A percentile compares a stretch with the other conserved stretches of the same genome.
Conservation (phyloP, 2,888 invertebrate genomes). For the Nephrotoma guestfalica region DNA sequence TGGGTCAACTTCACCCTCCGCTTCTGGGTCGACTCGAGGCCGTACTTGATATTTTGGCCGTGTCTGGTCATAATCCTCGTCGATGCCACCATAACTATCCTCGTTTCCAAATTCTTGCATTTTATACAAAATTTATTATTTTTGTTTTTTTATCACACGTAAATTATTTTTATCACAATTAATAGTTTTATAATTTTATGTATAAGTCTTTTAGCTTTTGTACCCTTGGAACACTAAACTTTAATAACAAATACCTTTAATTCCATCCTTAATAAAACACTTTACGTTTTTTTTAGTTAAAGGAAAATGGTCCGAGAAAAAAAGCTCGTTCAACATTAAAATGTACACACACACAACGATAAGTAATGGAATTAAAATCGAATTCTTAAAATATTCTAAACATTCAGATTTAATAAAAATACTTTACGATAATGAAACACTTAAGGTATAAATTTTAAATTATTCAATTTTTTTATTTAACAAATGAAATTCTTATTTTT, state of each 20-base stretch:
- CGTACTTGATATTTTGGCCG: constrained; percentile 31
- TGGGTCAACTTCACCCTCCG: constrained; percentile 75
- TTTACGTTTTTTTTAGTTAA: not conserved
- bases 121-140: not conserved
- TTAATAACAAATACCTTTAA: not conserved
- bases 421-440: not conserved
- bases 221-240: not conserved
- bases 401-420: not conserved
- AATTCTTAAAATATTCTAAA: not conserved
- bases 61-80: constrained; percentile 7
- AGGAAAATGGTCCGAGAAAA: not conserved
- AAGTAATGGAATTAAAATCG: not conserved
- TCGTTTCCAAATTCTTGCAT: constrained; percentile 17
- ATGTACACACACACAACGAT: not conserved
- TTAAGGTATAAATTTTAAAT: not conserved
- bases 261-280: not conserved
- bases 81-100: constrained; percentile 7
- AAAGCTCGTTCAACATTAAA: not conserved
- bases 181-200: not conserved
- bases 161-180: not conserved
- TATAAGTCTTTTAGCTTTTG: not conserved
- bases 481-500: not conserved
- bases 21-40: constrained; percentile 70
- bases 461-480: not conserved
- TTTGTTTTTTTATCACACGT: not conserved